These are phyloP conservation scores for Anodontia alba DNA, from an alignment of 2,888 invertebrate genomes.

Conservation along the genomic window DNA sequence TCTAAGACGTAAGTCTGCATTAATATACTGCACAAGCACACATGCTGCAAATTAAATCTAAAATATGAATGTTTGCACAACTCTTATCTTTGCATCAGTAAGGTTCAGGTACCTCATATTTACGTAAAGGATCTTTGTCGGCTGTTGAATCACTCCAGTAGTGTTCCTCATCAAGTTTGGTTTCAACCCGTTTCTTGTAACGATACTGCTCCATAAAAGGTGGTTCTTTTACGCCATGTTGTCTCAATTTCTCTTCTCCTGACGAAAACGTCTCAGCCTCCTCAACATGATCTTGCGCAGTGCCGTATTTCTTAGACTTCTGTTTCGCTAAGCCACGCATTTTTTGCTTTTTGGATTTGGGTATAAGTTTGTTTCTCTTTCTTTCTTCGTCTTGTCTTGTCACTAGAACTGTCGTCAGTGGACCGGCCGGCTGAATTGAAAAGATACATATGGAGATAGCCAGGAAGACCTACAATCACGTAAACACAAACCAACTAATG, in stretches of 20 bases:
- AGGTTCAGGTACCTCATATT: background rate
- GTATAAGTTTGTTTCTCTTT: slow-evolving; percentile 43
- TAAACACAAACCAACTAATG: too few relatives aligned
- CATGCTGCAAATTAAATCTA: too few relatives aligned
- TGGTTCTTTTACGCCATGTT: slow-evolving; percentile 33
- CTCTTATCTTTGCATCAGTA: too few relatives aligned
- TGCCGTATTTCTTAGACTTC: slow-evolving; percentile 19
- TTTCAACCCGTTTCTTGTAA: slow-evolving; percentile 67
- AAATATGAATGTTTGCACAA: too few relatives aligned
- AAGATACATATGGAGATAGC: too few relatives aligned
- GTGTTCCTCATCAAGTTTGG: slow-evolving; percentile 66
- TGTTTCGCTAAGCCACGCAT: slow-evolving; percentile 44
- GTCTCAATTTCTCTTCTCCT: slow-evolving; percentile 29
- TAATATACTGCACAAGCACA: too few relatives aligned
- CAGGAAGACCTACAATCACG: background rate
- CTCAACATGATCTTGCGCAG: background rate
- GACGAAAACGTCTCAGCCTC: slow-evolving; percentile 35
- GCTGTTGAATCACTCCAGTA: slow-evolving; percentile 62
- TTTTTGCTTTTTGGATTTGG: slow-evolving; percentile 37
- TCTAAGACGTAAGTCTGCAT: too few relatives aligned
- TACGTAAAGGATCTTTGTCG: slow-evolving; percentile 12
- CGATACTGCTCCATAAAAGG: slow-evolving; percentile 65
- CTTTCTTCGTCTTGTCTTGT: slow-evolving; percentile 62
- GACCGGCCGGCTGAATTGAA: slow-evolving; percentile 56
- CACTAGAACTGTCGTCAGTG: slow-evolving; percentile 60